These are phyloP conservation scores for Tamandua tetradactyla DNA, from an alignment of 2,797 vertebrate genomes.

Conservation along the genomic window DNA sequence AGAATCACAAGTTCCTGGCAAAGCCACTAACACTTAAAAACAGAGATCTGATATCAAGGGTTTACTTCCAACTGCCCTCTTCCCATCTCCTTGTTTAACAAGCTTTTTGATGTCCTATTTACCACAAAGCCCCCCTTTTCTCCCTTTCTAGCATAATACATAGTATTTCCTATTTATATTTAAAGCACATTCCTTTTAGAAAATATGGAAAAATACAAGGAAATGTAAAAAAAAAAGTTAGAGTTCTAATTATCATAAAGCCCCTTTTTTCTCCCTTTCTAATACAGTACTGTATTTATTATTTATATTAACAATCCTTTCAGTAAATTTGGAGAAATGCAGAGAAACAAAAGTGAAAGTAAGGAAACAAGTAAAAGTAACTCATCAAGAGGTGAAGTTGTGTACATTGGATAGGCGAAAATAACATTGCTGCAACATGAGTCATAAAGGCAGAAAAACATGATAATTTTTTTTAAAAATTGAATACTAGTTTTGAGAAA, in stretches of 20 bases:
- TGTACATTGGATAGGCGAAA: not conserved
- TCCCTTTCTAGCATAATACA: not conserved
- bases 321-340: conserved; percentile 1
- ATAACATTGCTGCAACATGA: not conserved
- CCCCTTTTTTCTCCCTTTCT: not conserved
- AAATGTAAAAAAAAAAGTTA: not conserved
- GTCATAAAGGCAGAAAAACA: not conserved
- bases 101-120: not conserved
- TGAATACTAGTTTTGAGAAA: not conserved
- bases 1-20: not conserved
- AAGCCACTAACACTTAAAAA: not conserved
- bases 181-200: not conserved
- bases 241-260: not conserved
- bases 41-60: not conserved
- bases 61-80: not conserved
- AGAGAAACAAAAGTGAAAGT: not conserved
- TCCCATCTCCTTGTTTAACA: not conserved
- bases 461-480: not conserved
- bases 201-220: not conserved
- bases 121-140: not conserved
- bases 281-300: not conserved
- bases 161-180: not conserved
- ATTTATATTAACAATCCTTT: no score
- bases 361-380: not conserved
- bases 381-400: not conserved